These are phyloP conservation scores for Ommatoiulus sabulosus DNA, from an alignment of 2,888 invertebrate genomes.

Conservation along the genomic window DNA sequence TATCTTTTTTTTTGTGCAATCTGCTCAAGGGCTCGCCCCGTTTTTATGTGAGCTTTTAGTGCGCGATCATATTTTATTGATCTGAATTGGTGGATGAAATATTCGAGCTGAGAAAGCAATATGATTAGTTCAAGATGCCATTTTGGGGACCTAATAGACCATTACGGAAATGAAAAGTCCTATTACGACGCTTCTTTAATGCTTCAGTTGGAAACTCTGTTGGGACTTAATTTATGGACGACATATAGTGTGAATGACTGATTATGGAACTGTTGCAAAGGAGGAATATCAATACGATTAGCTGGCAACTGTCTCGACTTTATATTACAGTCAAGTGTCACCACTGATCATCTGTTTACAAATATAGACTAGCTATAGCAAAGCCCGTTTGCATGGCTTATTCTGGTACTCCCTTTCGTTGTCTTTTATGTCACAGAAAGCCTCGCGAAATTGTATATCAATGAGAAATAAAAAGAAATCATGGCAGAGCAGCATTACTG, in stretches of 20 bases:
- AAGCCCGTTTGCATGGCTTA: neutral
- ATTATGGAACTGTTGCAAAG: neutral
- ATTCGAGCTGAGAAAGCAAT: constrained; percentile 2
- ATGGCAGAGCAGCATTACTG: neutral
- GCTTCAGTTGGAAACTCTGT: neutral
- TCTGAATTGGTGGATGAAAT: constrained; percentile 4
- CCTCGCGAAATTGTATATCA: neutral
- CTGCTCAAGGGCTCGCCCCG: neutral
- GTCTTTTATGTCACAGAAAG: neutral
- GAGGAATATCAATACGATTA: neutral
- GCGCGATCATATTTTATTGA: neutral
- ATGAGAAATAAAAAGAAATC: neutral
- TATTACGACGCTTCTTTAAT: neutral
- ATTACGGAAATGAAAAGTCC: constrained; percentile 5
- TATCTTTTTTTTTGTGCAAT: neutral
- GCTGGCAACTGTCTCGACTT: neutral
- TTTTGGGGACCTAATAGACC: neutral
- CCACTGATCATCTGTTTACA: neutral
- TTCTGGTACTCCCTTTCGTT: neutral
- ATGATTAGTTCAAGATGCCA: neutral
- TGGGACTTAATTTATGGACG: neutral
- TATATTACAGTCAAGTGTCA: neutral
- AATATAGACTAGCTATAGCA: neutral
- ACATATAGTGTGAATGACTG: neutral
- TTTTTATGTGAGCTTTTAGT: neutral